Evolutionary conservation across 2,888 invertebrate species (phyloP), one percentile per base, ranked within the genome.

Genomic region (Nasonia oneida): DNA sequence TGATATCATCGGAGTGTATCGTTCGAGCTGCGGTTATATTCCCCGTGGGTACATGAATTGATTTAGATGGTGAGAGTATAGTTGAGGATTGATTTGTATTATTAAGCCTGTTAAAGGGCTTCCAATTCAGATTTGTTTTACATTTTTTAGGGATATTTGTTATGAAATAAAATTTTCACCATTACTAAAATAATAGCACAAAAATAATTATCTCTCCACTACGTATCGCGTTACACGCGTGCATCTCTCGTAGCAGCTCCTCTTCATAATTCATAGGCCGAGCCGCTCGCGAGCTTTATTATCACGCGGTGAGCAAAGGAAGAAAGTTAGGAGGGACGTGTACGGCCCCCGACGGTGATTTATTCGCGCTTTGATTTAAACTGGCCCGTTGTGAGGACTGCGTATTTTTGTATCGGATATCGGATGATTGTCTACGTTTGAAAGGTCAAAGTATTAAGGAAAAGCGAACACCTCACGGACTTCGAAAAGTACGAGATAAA

Each of bases 251-350:
- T 33, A 15, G 71, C 37, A 39, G 39, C 71, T n/a, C 39, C n/a
- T 33, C 39, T 47, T 33, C 61, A 81, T 81, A 81, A 74, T 64
- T 81, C 74, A 81, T 74, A 81, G 42, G 71, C 42, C 61, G 71
- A 71, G 71, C 33, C 23, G 47, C 64, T 29, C 77, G 37, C 47
- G 76, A 8, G 61, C 37, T 50, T 47, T 50, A 37, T 82, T 82
- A 82, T 76, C 53, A 67, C 67, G 37, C 61, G n/a, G 14, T n/a
- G 37, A 39, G 71, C 29, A 71, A 71, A 71, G 37, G 77, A 77
- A 23, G 23, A 23, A 23, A 23, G 23, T 23, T 23, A 23, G 23
- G 23, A 23, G 23, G 23, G 23, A 23, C 23, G 23, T 23, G 23
- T 23, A 23, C 23, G 23, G 23, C 23, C 23, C 23, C 23, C 23